Evolutionary conservation across 2,888 invertebrate genomes (phyloP), one percentile per base, ranked within the genome.

Genomic region (Leptinotarsa haldemani): DNA sequence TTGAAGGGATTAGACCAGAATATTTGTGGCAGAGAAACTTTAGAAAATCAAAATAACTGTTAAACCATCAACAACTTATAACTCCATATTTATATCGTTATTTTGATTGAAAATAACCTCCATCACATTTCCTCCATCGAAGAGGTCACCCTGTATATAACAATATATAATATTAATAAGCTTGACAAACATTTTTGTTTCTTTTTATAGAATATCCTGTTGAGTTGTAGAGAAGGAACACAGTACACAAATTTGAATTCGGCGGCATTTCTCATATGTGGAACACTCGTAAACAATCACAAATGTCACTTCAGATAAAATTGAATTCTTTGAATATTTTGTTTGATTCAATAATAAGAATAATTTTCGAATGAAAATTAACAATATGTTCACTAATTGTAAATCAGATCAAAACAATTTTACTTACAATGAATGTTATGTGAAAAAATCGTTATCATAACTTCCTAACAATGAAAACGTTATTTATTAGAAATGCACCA

Each of bases 211-310:
- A 61, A 18, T 30, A 61, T 20, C 22, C 0, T 22, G 58, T 40
- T 67, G 12, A n/a, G 30, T 53, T 53, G 20, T 20, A 25, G 30
- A 30, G 61, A 58, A 67, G 52, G 18, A 30, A 22, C 52, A 52
- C 50, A 7, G 53, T 20, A 56, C 25, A 13, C 56, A 61, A 66
- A 67, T 82, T 83, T 83, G 82, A 84, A 84, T 83, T 83, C 77
- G 83, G 83, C 84, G 83, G 83, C 77, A 81, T 77, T 78, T 80
- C 74, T 80, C 80, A 77, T 82, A 83, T 82, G 81, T 82, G 82
- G 81, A 80, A 77, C 80, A 82, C 76, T 85, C 82, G 85, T 86
- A 85, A 85, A 86, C 85, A 85, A 85, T 85, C 84, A 82, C 80
- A 84, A 81, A 78, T 84, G 83, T 82, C 84, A 84, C 77, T 77